Base-by-base conservation (phyloP, 2,113 vertebrate species). In the Poecilia latipinna region DNA sequence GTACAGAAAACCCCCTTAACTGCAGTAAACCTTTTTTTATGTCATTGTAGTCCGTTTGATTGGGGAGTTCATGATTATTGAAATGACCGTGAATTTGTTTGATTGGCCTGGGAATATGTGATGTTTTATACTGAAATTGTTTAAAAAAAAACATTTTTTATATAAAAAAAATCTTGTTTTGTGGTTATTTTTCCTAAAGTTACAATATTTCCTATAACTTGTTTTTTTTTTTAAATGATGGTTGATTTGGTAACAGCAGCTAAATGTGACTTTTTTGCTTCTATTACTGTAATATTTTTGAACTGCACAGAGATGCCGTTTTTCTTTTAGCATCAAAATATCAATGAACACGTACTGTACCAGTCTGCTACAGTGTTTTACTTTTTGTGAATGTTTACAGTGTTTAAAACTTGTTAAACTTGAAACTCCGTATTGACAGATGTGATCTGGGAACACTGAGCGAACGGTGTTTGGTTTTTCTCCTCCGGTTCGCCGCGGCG, bases 91-190 rank as follows among this genome's bases (percentile, higher is more conserved):
- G 90, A 90, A 94, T 93, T 94, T 93, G 91, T 95, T 95, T 94
- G 94, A 96, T 96, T 96, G 96, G 95, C 95, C 92, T 90, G 94
- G 95, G 92, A 66, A 66, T 74, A 65, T 94, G 91, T 94, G 91
- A 82, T 94, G 94, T 99, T 99, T 98, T 98, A 96, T 98, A 98
- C 95, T 95, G 94, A 94, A 96, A 94, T 85, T 94, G 95, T 97
- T 96, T 96, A 72, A 67, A 97, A 39, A 39, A 93, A 97, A 93
- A 93, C 93, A 93, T 96, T 96, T 97, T 92, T 95, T 97, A 96
- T 91, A 91, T 84, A 87, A 82, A 91, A 76, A 85, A 89, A 62
- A 77, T 86, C 84, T 90, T 84, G 84, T 88, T 87, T 91, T 93
- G 89, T 92, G 86, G 85, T 92, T 90, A 90, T 93, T 90, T 90